phyloP scores from a whole-genome alignment of 2,888 invertebrate genomes.

The Cabera pusaria region DNA sequence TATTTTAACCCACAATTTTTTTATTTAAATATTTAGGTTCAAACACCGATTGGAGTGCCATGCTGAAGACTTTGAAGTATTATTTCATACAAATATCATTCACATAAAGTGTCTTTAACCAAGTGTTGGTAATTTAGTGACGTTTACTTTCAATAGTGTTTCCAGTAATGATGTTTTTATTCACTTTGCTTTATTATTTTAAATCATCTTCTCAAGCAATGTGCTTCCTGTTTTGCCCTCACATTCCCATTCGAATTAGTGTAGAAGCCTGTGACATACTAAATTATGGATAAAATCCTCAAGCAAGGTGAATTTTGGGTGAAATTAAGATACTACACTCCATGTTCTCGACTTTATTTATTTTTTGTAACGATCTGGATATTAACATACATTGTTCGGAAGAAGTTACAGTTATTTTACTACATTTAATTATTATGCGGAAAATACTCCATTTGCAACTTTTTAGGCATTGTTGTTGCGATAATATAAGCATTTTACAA shows the following conservation, averaged over 20 bases:
- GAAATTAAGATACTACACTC: constrained; percentile 47
- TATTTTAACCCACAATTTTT: too few species aligned
- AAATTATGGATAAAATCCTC: constrained; percentile 47
- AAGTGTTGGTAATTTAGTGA: too few species aligned
- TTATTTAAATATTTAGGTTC: too few species aligned
- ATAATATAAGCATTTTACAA: too few species aligned
- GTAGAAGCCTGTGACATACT: constrained; percentile 49
- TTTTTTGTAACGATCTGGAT: constrained; percentile 70
- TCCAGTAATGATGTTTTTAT: too few species aligned
- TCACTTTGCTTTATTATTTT: too few species aligned
- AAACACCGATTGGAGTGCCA: too few species aligned
- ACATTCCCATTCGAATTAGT: constrained; percentile 44
- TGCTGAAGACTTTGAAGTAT: too few species aligned
- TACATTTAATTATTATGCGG: constrained; percentile 54
- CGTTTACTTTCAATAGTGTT: too few species aligned
- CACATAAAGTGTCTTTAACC: too few species aligned
- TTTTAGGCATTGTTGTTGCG: constrained; percentile 23
- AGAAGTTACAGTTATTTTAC: constrained; percentile 53
- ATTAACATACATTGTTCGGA: constrained; percentile 64
- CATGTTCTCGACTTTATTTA: constrained; percentile 61
- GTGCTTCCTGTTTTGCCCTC: background rate
- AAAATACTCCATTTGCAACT: constrained; percentile 52
- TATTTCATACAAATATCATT: too few species aligned
- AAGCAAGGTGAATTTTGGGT: constrained; percentile 39
- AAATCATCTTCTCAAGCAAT: too few species aligned